These are phyloP conservation scores for Griposia aprilina DNA, from an alignment of 2,888 invertebrate genomes.

Conservation along the genomic window DNA sequence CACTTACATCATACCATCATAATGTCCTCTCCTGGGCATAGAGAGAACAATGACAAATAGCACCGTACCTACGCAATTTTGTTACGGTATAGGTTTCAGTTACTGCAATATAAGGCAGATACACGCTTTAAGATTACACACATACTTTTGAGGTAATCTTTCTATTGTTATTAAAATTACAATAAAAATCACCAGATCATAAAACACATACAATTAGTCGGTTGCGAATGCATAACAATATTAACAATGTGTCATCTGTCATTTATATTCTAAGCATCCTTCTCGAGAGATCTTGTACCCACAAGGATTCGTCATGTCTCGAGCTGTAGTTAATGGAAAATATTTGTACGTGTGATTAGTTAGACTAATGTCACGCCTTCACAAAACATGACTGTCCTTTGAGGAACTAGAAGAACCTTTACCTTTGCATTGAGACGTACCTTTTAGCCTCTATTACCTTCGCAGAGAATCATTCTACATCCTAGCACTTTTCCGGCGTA, in stretches of 20 bases:
- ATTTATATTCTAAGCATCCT: conserved; percentile 72
- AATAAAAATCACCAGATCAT: conserved; percentile 54
- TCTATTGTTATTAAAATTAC: conserved; percentile 64
- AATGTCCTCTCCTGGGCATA: conserved; percentile 44
- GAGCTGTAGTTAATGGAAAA: conserved; percentile 55
- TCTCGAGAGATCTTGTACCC: conserved; percentile 64
- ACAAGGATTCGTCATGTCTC: conserved; percentile 70
- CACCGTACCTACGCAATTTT: conserved; percentile 51
- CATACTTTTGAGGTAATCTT: conserved; percentile 51
- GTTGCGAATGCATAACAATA: conserved; percentile 43
- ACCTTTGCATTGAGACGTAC: conserved; percentile 59
- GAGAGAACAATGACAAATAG: conserved; percentile 63
- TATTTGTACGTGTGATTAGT: conserved; percentile 57
- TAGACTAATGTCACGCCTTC: conserved; percentile 58
- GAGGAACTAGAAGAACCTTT: conserved; percentile 53
- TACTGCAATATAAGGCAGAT: conserved; percentile 64
- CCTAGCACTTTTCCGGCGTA: conserved; percentile 49
- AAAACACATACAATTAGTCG: conserved; percentile 41
- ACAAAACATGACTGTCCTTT: conserved; percentile 56
- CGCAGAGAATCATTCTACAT: conserved; percentile 36
- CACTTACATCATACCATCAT: conserved; percentile 50
- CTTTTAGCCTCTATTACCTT: conserved; percentile 39
- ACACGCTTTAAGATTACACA: conserved; percentile 55
- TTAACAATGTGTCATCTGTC: conserved; percentile 58
- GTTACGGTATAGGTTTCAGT: conserved; percentile 60